Evolutionary conservation across 2,888 invertebrate species (phyloP).

Genomic region (Gibbula magus): DNA sequence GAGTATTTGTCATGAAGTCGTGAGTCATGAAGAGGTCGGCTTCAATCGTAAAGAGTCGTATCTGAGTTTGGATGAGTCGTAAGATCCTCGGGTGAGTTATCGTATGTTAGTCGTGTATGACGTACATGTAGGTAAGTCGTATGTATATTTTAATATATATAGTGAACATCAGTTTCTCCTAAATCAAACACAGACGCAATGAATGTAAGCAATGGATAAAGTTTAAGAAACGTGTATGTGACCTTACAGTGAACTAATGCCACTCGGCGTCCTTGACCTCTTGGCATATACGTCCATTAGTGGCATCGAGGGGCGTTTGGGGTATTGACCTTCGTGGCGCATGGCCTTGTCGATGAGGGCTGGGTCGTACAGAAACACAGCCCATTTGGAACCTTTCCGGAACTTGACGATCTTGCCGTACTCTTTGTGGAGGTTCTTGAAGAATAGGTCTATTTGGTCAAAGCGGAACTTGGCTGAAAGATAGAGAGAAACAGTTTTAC

Average conservation of each 20-base stretch:
- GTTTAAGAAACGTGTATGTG: background rate
- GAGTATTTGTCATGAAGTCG: no score
- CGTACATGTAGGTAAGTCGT: no score
- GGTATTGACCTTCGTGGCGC: constrained; percentile 12
- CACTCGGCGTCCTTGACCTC: background rate
- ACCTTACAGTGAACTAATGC: background rate
- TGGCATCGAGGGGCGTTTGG: background rate
- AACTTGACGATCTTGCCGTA: constrained; percentile 22
- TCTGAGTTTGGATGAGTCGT: no score
- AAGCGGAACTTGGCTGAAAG: background rate
- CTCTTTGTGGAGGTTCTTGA: background rate
- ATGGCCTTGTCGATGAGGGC: background rate
- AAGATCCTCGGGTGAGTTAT: no score
- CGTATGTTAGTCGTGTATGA: no score
- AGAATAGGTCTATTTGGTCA: constrained; percentile 14
- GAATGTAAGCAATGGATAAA: no score
- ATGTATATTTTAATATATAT: no score
- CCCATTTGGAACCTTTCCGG: constrained; percentile 8
- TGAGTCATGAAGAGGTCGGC: no score
- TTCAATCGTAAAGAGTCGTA: no score
- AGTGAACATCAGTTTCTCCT: no score
- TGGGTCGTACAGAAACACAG: constrained; percentile 23
- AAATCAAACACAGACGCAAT: no score
- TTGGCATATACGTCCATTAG: background rate
- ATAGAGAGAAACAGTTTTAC: no score